These are phyloP conservation scores for Galaxias olidus DNA, from an alignment of 2,797 vertebrate genomes.

Conservation along the genomic window DNA sequence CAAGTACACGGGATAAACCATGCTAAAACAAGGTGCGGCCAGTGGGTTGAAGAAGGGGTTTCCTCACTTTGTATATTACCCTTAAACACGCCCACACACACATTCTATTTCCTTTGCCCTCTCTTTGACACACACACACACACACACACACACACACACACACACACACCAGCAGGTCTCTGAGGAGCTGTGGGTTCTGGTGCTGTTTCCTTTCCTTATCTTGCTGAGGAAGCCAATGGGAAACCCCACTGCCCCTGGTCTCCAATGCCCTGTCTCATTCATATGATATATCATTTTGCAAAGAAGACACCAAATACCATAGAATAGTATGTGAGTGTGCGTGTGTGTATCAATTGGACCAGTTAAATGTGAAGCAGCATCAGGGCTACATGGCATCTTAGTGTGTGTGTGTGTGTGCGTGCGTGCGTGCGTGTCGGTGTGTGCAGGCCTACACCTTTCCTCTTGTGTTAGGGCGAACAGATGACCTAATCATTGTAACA, in stretches of 20 bases:
- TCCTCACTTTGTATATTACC: conserved; percentile 76
- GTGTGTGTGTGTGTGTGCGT: not conserved
- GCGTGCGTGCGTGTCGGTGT: not conserved
- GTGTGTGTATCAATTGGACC: not conserved
- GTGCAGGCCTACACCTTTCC: conserved; percentile 14
- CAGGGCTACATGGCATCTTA: not conserved
- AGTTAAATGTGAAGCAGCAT: not conserved
- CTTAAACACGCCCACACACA: conserved; percentile 34
- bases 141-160: not conserved
- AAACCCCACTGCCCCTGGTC: conserved; percentile 67
- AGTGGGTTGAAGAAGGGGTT: conserved; percentile 62
- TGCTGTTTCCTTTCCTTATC: conserved; percentile 82
- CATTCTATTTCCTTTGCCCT: conserved; percentile 24
- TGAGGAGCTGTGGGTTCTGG: conserved; percentile 38
- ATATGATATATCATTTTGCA: conserved; percentile 68
- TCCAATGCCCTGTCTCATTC: conserved; percentile 68
- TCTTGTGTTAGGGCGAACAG: conserved; percentile 43
- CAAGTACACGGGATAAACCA: conserved; percentile 6
- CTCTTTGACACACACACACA: conserved; percentile 16
- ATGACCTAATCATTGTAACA: conserved; percentile 56
- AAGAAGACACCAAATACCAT: conserved; percentile 25
- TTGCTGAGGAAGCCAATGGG: conserved; percentile 79
- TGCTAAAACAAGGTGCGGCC: conserved; percentile 27
- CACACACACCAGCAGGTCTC: conserved; percentile 53
- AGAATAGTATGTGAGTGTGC: conserved; percentile 2